These are phyloP conservation scores for Argopecten irradians DNA, from an alignment of 1,140 invertebrate genomes.

Conservation along the genomic window DNA sequence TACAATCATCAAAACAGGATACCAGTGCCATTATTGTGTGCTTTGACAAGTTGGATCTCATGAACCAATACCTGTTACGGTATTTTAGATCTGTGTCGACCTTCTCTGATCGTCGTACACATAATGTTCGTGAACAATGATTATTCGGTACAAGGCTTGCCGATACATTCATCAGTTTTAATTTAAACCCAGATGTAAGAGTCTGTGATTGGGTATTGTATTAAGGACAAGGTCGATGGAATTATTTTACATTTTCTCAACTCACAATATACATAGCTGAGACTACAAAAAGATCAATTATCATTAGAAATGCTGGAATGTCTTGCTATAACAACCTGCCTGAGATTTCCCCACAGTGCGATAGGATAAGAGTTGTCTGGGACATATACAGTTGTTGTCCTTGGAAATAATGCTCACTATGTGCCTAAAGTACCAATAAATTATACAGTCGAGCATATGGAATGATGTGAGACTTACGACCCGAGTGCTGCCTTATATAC, in stretches of 20 bases:
- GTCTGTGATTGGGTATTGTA: not conserved
- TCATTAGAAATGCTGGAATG: not conserved
- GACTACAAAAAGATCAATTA: not conserved
- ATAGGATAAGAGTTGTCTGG: not conserved
- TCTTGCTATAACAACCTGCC: not conserved
- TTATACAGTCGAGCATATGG: not conserved
- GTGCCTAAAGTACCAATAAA: not conserved
- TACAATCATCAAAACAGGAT: not conserved
- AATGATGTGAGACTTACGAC: too few relatives aligned
- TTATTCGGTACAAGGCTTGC: not conserved
- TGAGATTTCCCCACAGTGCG: not conserved
- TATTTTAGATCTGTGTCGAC: not conserved
- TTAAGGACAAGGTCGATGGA: not conserved
- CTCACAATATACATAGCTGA: not conserved
- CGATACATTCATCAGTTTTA: conserved; percentile 12
- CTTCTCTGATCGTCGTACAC: not conserved
- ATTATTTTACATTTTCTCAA: conserved; percentile 19
- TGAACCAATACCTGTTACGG: not conserved
- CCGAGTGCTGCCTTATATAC: too few relatives aligned
- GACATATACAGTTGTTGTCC: not conserved
- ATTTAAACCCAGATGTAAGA: not conserved
- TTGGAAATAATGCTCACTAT: not conserved
- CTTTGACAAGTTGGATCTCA: not conserved
- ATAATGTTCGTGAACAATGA: not conserved
- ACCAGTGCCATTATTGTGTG: not conserved